Evolutionary conservation across 2,888 invertebrate genomes (phyloP), one percentile per base, ranked within the genome.

Genomic region (Dryadula phaetusa): DNA sequence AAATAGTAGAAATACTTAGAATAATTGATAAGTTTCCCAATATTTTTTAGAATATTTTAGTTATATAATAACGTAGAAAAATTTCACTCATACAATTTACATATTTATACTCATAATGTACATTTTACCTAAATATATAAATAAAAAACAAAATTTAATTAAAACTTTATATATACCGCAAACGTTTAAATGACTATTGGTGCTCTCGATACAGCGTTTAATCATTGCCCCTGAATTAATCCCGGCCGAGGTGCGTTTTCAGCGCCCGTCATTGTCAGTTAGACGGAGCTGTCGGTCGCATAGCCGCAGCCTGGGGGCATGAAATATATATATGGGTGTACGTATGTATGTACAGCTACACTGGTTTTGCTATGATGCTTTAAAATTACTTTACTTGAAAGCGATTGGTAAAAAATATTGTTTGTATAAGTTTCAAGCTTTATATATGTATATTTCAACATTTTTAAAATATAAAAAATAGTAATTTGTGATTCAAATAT

Each of bases 191-290:
- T 74, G 74, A 73, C 73, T 73, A 72, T 72, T 69, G 71, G 72
- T 70, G 70, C 73, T 65, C 46, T 47, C 72, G 77, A 73, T 73
- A 76, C 76, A 75, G 70, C 66, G 76, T 80, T 83, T 82, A 83
- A 83, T 83, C 82, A 84, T 81, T 79, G 79, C 78, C 76, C 73
- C 73, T 68, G 77, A 76, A 79, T 81, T 82, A 82, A 82, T 78
- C 77, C 77, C 74, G 72, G 70, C 42, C 70, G 74, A 76, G 78
- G 77, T 78, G 77, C 77, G 80, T 78, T 79, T 79, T 74, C 79
- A 74, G 77, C 75, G 78, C 76, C 73, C 79, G 82, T 82, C 82
- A 78, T 75, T 78, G 78, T 76, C 77, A 78, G 76, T 76, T 78
- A 76, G 76, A 65, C 67, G 66, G 62, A 62, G 62, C 64, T 71